Evolutionary conservation across 2,113 vertebrate species (phyloP).

Genomic region (Atherinomorus stipes): DNA sequence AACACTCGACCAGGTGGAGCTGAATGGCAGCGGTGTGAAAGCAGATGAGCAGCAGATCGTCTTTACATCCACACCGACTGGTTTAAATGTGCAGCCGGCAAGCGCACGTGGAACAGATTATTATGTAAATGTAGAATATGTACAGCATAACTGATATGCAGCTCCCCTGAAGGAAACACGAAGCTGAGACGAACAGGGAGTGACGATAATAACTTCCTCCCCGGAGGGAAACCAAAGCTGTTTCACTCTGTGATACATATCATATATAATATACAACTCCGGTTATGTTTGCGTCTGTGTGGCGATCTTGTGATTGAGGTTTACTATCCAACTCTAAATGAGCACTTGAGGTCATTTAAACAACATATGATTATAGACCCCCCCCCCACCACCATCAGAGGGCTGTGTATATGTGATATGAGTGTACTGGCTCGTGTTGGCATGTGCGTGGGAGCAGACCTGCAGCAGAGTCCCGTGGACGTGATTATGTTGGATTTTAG

Average conservation of each 20-base stretch:
- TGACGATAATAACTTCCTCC: background rate
- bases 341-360: slow-evolving; percentile 16
- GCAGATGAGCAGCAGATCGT: background rate
- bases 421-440: background rate
- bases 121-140: background rate
- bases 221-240: background rate
- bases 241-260: background rate
- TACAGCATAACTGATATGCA: background rate
- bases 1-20: background rate
- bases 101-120: background rate
- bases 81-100: background rate
- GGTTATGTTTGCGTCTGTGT: background rate
- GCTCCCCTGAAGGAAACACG: background rate
- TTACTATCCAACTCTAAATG: slow-evolving; percentile 10
- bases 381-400: accelerated
- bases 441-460: slow-evolving; percentile 73
- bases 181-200: background rate
- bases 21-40: background rate
- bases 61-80: background rate
- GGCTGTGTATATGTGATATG: slow-evolving; percentile 18
- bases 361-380: background rate
- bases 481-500: slow-evolving; percentile 85
- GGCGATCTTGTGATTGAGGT: background rate
- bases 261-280: background rate
- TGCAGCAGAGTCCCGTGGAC: slow-evolving; percentile 92